Conservation (phyloP, 2,113 vertebrate genomes). For the Xenopus tropicalis region UCB_Xtro_10.0 CM004443.2:109879501-109880000, state of each 20-base stretch:
- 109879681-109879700: background rate
- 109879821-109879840: background rate
- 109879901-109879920: too few relatives aligned
- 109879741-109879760: conserved; percentile 20
- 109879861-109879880: background rate
- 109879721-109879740: conserved; percentile 4
- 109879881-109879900: too few relatives aligned
- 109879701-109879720: conserved; percentile 15
- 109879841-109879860: background rate
- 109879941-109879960: too few relatives aligned
- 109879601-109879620: background rate
- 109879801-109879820: conserved; percentile 26
- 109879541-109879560: too few relatives aligned
- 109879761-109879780: conserved; percentile 30
- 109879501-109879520: too few relatives aligned
- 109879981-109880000: too few relatives aligned
- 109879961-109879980: too few relatives aligned
- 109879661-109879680: background rate
- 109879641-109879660: background rate
- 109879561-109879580: background rate
- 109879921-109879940: too few relatives aligned
- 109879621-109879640: background rate
- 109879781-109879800: conserved; percentile 33
- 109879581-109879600: background rate
- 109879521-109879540: too few relatives aligned